phyloP scores from a whole-genome alignment of 2,113 vertebrate species.

The Erinaceus europaeus region DNA sequence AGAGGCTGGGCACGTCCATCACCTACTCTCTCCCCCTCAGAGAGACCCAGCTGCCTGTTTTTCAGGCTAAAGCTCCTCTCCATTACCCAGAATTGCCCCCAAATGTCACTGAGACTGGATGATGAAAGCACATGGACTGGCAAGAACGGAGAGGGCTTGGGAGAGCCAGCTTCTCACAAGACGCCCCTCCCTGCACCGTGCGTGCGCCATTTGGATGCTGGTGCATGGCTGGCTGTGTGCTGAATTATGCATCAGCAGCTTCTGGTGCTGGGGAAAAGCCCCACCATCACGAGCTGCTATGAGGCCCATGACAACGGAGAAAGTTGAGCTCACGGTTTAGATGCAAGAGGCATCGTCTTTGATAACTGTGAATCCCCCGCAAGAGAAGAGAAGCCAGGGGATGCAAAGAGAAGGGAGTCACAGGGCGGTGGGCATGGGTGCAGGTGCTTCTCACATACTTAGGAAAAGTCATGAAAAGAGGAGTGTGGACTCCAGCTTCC shows the following conservation, averaged over 20 bases:
- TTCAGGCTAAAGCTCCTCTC: not conserved
- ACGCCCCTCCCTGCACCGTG: not conserved
- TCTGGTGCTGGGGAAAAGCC: slow-evolving; percentile 13
- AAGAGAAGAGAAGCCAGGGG: not conserved
- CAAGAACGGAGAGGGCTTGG: slow-evolving; percentile 50
- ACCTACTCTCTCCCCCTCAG: not conserved
- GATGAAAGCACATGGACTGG: slow-evolving; percentile 3
- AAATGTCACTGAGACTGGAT: slow-evolving; percentile 11
- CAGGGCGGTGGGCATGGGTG: too few relatives aligned
- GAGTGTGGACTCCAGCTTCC: too few relatives aligned
- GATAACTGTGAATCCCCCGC: slow-evolving; percentile 16
- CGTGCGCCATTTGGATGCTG: slow-evolving; percentile 36
- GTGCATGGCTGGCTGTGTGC: slow-evolving; percentile 57
- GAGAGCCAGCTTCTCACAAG: slow-evolving; percentile 46
- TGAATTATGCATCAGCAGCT: slow-evolving; percentile 72
- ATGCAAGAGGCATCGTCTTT: not conserved
- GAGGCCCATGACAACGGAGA: slow-evolving; percentile 48
- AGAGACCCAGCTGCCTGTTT: not conserved
- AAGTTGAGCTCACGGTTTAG: slow-evolving; percentile 48
- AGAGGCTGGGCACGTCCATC: not conserved
- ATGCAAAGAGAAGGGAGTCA: not conserved
- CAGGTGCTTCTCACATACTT: not conserved
- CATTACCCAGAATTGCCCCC: not conserved
- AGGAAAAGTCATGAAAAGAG: too few relatives aligned
- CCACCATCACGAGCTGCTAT: not conserved